Evolutionary conservation across 2,888 invertebrate species (phyloP), one percentile per base, ranked within the genome.

Genomic region (Philereme transversata): DNA sequence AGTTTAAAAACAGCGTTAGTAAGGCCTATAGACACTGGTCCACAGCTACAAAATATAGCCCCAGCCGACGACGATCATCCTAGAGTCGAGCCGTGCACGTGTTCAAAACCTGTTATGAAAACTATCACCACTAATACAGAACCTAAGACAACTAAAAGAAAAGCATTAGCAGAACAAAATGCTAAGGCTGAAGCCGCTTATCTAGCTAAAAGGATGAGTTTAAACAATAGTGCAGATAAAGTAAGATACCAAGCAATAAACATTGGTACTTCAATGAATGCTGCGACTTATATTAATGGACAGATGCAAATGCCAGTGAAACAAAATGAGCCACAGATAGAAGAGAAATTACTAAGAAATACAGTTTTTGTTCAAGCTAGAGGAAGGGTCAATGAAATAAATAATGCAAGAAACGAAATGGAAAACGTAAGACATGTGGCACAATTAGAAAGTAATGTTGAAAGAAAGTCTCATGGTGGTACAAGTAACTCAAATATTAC

Each of bases 311-410:
- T 5, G 11, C 9, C 7, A 47, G n/a, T 5, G 11, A 9, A 4
- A n/a, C 47, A 35, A 35, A 9, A 47, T 45, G 33, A 4, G 11
- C 36, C 48, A 43, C 57, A 50, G 36, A 46, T 11, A 11, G 84
- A 83, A 46, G 88, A 89, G 7, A 90, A 88, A 67, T 71, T 87
- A 46, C 68, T 87, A n/a, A 80, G 91, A 68, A 90, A 90, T 49
- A 91, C 90, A 5, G 90, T 91, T 3, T 91, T 72, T 57, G 82
- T 86, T 2, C 91, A 91, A 83, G 90, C 90, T 0, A 79, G 89
- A 43, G 87, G 86, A 0, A 80, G 88, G 70, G 66, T 88, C 3
- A 53, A 50, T 53, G 63, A 62, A 45, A 22, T n/a, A 22, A 54
- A 5, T 22, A 40, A 11, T n/a, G n/a, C 40, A 41, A 51, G n/a